Conservation (phyloP, 35 echinoderm and acorn worm genomes). For the Heliocidaris tuberculata region DNA sequence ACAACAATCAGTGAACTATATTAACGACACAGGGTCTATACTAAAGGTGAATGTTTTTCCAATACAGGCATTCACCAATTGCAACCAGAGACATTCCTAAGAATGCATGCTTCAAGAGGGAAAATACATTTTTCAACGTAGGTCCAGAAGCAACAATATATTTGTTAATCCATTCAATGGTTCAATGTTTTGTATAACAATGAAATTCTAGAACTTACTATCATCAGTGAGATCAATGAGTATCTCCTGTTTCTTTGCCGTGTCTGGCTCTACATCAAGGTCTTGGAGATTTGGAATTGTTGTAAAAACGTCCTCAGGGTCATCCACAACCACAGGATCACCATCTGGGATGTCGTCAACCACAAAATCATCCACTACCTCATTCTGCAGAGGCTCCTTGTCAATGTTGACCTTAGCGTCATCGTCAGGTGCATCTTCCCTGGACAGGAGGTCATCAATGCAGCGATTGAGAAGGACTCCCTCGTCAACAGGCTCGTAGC, state of each 20-base stretch:
- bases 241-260: not conserved
- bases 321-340: not conserved
- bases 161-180: too few relatives aligned
- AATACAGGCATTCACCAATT: too few relatives aligned
- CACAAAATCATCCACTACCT: not conserved
- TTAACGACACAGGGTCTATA: too few relatives aligned
- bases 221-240: constrained; percentile 1
- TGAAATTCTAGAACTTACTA: not conserved
- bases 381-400: not conserved
- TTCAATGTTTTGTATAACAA: too few relatives aligned
- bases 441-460: constrained; percentile 32
- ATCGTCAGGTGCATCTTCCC: not conserved
- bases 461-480: constrained; percentile 22
- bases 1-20: too few relatives aligned
- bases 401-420: not conserved
- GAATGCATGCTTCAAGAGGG: too few relatives aligned
- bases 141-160: too few relatives aligned
- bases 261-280: not conserved
- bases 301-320: not conserved
- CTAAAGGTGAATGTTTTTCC: too few relatives aligned
- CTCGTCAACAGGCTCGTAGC: constrained; percentile 15
- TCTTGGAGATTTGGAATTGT: not conserved
- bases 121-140: too few relatives aligned
- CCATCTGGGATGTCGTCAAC: not conserved
- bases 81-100: too few relatives aligned